Percentiles rank a stretch among this genome's conserved stretches.
Evolutionary conservation across 2,113 vertebrate genomes (phyloP).

Genomic region (Corythaeola cristata): DNA sequence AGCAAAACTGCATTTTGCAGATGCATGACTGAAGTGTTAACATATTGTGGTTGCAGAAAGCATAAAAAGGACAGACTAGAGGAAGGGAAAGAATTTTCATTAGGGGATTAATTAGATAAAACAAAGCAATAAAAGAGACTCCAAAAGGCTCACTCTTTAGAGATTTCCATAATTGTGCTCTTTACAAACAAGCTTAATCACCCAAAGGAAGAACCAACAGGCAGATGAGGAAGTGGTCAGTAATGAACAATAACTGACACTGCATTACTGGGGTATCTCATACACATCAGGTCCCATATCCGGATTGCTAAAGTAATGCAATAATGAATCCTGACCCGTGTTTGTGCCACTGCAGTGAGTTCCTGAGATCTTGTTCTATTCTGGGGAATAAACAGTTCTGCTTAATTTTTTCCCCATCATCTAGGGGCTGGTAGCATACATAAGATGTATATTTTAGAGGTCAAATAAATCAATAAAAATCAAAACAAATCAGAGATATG

Average conservation of each 20-base stretch:
- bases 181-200: background rate
- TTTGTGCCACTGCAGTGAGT: background rate
- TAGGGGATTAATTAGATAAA: slow-evolving; percentile 39
- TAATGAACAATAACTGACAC: background rate
- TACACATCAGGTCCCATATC: background rate
- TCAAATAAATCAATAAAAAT: slow-evolving; percentile 39
- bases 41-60: slow-evolving; percentile 24
- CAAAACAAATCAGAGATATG: background rate
- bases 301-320: background rate
- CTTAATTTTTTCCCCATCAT: background rate
- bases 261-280: slow-evolving; percentile 12
- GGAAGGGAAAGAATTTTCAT: slow-evolving; percentile 21
- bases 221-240: slow-evolving; percentile 43
- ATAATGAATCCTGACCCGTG: background rate
- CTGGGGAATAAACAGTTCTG: background rate
- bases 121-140: slow-evolving; percentile 31
- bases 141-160: slow-evolving; percentile 9
- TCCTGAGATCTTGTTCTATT: slow-evolving; percentile 8
- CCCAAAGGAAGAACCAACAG: background rate
- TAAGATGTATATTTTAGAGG: background rate
- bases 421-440: background rate
- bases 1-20: slow-evolving; percentile 13
- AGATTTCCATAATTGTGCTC: slow-evolving; percentile 16
- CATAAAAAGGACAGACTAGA: background rate
- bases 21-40: background rate